Evolutionary conservation across 1,140 invertebrate genomes (phyloP).

Genomic region (Magallana gigas): DNA sequence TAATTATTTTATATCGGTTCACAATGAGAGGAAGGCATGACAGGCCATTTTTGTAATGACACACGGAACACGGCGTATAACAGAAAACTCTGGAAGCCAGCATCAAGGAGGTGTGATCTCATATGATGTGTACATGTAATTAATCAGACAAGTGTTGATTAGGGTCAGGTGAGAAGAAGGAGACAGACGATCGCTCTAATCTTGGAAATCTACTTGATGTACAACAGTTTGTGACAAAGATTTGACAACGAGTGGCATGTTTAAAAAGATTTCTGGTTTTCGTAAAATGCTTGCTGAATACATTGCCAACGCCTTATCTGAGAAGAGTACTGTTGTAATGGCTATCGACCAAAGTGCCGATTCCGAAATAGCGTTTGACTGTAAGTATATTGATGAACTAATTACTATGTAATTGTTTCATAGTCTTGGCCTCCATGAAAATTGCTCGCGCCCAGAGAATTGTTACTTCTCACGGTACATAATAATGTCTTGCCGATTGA

Average conservation of each 20-base stretch:
- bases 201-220: no score
- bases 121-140: not conserved
- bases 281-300: constrained; percentile 20
- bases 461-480: no score
- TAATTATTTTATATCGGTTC: constrained; percentile 15
- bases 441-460: no score
- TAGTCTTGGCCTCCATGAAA: no score
- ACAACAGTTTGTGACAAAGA: no score
- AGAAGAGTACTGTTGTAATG: constrained; percentile 23
- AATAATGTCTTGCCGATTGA: no score
- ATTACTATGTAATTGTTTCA: not conserved
- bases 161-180: not conserved
- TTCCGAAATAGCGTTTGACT: constrained; percentile 1
- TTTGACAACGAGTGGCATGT: not conserved
- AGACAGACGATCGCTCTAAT: not conserved
- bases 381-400: constrained; percentile 12
- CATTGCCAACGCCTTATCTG: not conserved
- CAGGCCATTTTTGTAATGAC: not conserved
- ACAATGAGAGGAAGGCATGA: constrained; percentile 4
- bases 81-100: not conserved
- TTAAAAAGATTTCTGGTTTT: constrained; percentile 15
- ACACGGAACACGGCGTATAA: not conserved
- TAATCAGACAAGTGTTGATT: not conserved
- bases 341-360: constrained; percentile 18
- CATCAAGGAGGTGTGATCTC: not conserved